Base-by-base conservation (phyloP, 2,888 invertebrate genomes). In the Amiota communis region DNA sequence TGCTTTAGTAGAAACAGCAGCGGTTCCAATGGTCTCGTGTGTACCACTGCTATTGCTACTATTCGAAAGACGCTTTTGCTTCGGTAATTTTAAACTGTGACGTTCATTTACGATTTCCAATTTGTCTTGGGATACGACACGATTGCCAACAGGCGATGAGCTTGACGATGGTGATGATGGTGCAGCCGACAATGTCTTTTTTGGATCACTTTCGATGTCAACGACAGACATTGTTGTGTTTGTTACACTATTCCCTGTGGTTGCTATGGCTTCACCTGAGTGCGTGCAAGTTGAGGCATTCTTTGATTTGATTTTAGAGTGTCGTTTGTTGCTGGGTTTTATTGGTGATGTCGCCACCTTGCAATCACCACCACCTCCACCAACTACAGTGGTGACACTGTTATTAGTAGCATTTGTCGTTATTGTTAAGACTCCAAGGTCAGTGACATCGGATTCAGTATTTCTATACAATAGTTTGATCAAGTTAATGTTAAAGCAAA, bases 101-200 rank as follows among this genome's bases (percentile, higher is more conserved):
- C 93, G 92, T 79, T 93, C 93, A 82, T 93, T 93, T 8, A 93
- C 91, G 78, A 93, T 91, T 86, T 92, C 91, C 15, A 93, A 86
- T 75, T 91, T 92, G 87, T 92, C 93, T 65, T 88, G 86, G 20
- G 79, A 75, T 9, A 1, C 36, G 11, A 2, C 46, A 2, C 17
- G 20, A 48, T 57, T 65, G 65, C 67, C 59, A 9, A 81, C 82
- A 6, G 75, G 69, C 11, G 77, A 77, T 0, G 70, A 57, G 23
- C 47, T 48, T 48, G 74, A 13, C 1, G 78, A 53, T 11, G 79
- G 75, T 13, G 82, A 75, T 8, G 68, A 73, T 47, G 72, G 63
- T 20, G 74, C 59, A 36, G 6, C 36, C 3, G 36, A 36, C n/a
- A 68, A 46, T 0, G 79, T 46, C 57, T 82, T 83, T 53, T 79